phyloP scores from a whole-genome alignment of 2,888 invertebrate genomes.

The Pandemis cinnamomeana region DNA sequence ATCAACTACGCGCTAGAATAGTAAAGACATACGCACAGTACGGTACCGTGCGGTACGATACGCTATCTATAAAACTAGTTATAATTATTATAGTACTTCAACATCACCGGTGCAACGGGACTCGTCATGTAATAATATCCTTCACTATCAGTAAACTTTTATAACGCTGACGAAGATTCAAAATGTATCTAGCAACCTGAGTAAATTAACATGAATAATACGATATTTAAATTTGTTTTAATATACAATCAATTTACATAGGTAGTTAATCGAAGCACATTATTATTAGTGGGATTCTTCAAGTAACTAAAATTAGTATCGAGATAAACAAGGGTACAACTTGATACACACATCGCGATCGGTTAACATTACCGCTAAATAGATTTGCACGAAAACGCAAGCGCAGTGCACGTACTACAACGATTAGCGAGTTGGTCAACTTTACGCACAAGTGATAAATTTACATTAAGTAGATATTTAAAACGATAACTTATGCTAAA shows the following conservation, averaged over 20 bases:
- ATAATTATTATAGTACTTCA: slow-evolving; percentile 61
- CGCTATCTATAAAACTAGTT: slow-evolving; percentile 62
- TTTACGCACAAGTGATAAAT: slow-evolving; percentile 66
- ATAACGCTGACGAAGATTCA: slow-evolving; percentile 68
- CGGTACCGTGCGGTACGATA: slow-evolving; percentile 29
- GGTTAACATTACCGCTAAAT: slow-evolving; percentile 59
- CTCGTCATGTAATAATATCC: slow-evolving; percentile 60
- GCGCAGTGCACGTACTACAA: slow-evolving; percentile 66
- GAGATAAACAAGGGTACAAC: slow-evolving; percentile 50
- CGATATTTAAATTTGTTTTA: slow-evolving; percentile 69
- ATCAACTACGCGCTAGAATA: slow-evolving; percentile 69
- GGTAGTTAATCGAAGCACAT: slow-evolving; percentile 69
- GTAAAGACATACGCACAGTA: slow-evolving; percentile 43
- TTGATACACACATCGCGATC: slow-evolving; percentile 66
- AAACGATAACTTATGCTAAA: slow-evolving; percentile 59
- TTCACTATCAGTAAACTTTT: slow-evolving; percentile 64
- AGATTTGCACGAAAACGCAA: slow-evolving; percentile 72
- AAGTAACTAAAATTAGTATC: slow-evolving; percentile 62
- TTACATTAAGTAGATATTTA: slow-evolving; percentile 61
- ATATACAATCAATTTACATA: slow-evolving; percentile 79
- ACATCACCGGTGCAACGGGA: slow-evolving; percentile 72
- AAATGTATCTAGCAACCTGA: slow-evolving; percentile 78
- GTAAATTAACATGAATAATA: slow-evolving; percentile 77
- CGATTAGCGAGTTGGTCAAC: slow-evolving; percentile 70
- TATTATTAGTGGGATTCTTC: slow-evolving; percentile 64